These are phyloP conservation scores for Cheiracanthium punctorium DNA, from an alignment of 2,888 invertebrate species.

Conservation along the genomic window DNA sequence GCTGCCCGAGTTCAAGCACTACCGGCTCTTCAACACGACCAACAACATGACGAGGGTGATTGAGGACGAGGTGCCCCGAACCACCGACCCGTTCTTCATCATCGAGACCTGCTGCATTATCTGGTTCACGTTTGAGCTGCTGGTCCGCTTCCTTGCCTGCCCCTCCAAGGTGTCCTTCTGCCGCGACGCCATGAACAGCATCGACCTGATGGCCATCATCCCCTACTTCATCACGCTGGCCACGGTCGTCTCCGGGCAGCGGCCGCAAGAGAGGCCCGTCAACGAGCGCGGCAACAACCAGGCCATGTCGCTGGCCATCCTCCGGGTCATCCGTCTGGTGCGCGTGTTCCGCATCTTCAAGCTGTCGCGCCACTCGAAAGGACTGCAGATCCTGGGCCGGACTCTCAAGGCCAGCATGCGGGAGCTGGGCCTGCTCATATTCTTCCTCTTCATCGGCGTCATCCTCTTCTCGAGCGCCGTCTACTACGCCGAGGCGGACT, in stretches of 20 bases:
- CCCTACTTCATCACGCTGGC: conserved; percentile 86
- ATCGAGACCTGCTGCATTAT: conserved; percentile 98
- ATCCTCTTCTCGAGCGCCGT: conserved; percentile 96
- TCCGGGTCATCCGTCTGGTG: conserved; percentile 98
- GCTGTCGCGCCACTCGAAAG: conserved; percentile 99
- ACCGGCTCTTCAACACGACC: conserved; percentile 80
- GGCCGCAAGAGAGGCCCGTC: conserved; percentile 76
- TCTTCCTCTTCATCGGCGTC: conserved; percentile 99
- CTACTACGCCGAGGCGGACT: conserved; percentile 96
- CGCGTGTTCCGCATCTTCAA: conserved; percentile 99
- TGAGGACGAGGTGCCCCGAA: conserved; percentile 97
- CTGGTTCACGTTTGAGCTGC: conserved; percentile 98
- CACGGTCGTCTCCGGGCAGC: conserved; percentile 80
- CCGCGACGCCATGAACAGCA: conserved; percentile 99
- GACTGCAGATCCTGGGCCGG: conserved; percentile 98
- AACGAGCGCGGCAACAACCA: conserved; percentile 84
- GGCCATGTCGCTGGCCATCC: conserved; percentile 98
- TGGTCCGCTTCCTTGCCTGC: conserved; percentile 98
- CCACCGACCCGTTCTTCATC: conserved; percentile 99
- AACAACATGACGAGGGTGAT: conserved; percentile 80
- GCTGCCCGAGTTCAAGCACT: conserved; percentile 99
- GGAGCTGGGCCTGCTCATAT: conserved; percentile 98
- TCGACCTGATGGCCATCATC: conserved; percentile 99
- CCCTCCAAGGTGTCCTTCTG: conserved; percentile 99
- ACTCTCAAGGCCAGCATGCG: conserved; percentile 99